Conservation (phyloP, 2,888 invertebrate species). For the Altica lythri region DNA sequence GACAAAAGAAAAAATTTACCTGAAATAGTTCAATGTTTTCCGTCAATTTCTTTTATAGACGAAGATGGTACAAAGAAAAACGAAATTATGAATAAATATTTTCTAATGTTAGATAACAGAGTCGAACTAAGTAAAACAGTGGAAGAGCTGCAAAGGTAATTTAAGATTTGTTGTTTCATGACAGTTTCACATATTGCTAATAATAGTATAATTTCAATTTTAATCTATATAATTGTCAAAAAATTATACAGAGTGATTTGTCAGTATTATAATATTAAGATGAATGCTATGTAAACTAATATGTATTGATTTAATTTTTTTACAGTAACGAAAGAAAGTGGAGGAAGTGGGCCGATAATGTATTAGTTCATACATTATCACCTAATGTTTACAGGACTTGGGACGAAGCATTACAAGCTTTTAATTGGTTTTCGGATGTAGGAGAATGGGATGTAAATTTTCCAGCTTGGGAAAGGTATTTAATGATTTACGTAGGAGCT, state of each 20-base stretch:
- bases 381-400: slow-evolving; percentile 94
- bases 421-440: slow-evolving; percentile 90
- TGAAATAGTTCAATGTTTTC: slow-evolving; percentile 79
- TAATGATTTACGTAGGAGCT: slow-evolving; percentile 93
- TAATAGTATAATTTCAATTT: too few relatives aligned
- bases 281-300: too few relatives aligned
- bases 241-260: too few relatives aligned
- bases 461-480: slow-evolving; percentile 78
- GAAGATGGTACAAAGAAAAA: slow-evolving; percentile 68
- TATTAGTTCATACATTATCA: slow-evolving; percentile 89
- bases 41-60: slow-evolving; percentile 69
- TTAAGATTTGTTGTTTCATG: too few relatives aligned
- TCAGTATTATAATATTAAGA: too few relatives aligned
- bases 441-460: slow-evolving; percentile 93
- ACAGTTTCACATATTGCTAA: too few relatives aligned
- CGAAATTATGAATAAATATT: slow-evolving; percentile 88
- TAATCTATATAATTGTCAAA: too few relatives aligned
- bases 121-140: slow-evolving; percentile 53
- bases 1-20: slow-evolving; percentile 64
- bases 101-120: slow-evolving; percentile 76
- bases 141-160: slow-evolving; percentile 64
- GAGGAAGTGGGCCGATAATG: slow-evolving; percentile 93
- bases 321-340: slow-evolving; percentile 89
- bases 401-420: slow-evolving; percentile 86
- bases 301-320: slow-evolving; percentile 38